Base-by-base conservation (phyloP, 2,113 vertebrate genomes). In the Grantiella picta region DNA sequence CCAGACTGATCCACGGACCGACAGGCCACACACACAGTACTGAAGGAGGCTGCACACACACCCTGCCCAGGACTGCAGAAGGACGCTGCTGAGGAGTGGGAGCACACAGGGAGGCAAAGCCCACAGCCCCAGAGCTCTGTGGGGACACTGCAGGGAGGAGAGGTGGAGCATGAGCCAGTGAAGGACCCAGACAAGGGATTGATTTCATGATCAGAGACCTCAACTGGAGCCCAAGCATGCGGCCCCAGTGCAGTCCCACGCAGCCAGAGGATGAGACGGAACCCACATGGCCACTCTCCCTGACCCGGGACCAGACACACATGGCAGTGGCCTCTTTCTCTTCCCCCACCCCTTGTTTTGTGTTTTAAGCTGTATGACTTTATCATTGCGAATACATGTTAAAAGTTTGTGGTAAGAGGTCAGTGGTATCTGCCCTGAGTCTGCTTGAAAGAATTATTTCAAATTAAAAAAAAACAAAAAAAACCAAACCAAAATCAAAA, bases 401-500 rank as follows among this genome's bases (percentile, higher is more conserved):
- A 90, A 84, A 92, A 78, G 45, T 86, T 93, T 92, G 66, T 90
- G 96, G 90, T 96, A 92, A 86, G 81, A 33, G 69, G 90, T 95
- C 97, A 93, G 96, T 94, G 86, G 86, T 90, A 82, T 94, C 95
- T 92, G 90, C 97, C 96, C 94, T 96, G 94, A 97, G 97, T 97
- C 91, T 95, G 94, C 97, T 97, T 97, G 95, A 96, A 96, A 93
- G 91, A 96, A 92, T 96, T 97, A 97, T 97, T 97, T 98, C 96
- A 92, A 97, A 98, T 98, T 97, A 96, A 98, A 98, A 96, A 90
- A 45, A 47, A 53, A 20, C 15, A 60, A 59, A 50, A 12, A 24
- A 35, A 23, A 23, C 38, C 22, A 78, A 66, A 47, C 9, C 27
- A 50, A 77, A 78, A 29, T 20, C 81, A 47, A 78, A 97, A 94